Evolutionary conservation across 2,888 invertebrate species (phyloP).

Genomic region (Drosophila vallismaia): DNA sequence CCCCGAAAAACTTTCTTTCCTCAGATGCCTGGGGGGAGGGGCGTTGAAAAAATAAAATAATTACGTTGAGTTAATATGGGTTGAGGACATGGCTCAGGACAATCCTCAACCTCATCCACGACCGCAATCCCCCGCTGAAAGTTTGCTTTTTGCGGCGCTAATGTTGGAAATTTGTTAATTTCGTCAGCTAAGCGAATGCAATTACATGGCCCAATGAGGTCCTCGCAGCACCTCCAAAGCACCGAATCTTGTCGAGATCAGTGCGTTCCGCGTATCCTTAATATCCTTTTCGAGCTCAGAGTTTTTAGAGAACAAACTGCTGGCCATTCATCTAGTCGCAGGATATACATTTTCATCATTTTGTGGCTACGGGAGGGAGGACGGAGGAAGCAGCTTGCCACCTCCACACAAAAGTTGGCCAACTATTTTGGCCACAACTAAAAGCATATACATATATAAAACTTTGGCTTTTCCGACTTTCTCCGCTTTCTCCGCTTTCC

Average conservation of each 20-base stretch:
- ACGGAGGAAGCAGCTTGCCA: conserved; percentile 9
- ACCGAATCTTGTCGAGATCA: conserved; percentile 45
- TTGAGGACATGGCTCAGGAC: neutral
- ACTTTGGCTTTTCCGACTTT: neutral
- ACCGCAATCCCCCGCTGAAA: conserved; percentile 5
- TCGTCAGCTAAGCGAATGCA: conserved; percentile 33
- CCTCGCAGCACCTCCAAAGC: conserved; percentile 42
- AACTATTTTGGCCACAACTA: conserved; percentile 31
- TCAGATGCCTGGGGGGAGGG: neutral
- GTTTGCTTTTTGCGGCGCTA: conserved; percentile 12
- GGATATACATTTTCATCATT: conserved; percentile 18
- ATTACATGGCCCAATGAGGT: conserved; percentile 44
- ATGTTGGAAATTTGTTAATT: conserved; percentile 20
- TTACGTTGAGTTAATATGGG: conserved; percentile 15
- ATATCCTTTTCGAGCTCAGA: neutral
- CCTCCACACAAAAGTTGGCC: conserved; percentile 6
- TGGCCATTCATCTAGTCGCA: conserved; percentile 4
- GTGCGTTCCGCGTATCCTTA: neutral
- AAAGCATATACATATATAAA: conserved; percentile 17
- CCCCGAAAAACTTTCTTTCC: conserved; percentile 1
- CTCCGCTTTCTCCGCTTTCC: neutral
- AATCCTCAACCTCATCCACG: neutral
- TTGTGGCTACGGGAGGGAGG: conserved; percentile 14
- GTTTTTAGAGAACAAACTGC: no score
- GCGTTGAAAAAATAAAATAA: conserved; percentile 23